Conservation (phyloP, 2,113 vertebrate genomes). For the Phalacrocorax pelagicus region DNA sequence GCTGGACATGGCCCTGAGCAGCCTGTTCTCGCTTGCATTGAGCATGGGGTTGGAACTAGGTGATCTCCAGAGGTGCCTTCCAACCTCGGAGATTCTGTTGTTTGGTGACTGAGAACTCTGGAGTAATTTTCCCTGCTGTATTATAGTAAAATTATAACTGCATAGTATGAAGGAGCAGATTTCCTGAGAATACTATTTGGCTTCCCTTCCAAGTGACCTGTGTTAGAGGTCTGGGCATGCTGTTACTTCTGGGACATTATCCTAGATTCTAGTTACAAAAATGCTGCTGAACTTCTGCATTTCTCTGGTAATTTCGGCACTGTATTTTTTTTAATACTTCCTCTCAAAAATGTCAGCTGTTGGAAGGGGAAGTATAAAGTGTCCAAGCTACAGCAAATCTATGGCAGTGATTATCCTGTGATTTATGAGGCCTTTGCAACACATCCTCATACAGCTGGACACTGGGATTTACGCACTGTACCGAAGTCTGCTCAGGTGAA, state of each 20-base stretch:
- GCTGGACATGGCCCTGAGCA: background rate
- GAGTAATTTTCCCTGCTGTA: background rate
- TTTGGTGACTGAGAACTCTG: background rate
- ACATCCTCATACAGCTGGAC: background rate
- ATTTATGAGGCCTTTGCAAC: background rate
- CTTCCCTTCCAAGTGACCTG: background rate
- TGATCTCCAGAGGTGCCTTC: background rate
- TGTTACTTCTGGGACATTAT: background rate
- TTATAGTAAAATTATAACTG: background rate
- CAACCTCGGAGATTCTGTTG: background rate
- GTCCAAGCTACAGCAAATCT: background rate
- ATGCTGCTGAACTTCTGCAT: background rate
- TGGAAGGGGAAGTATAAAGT: slow-evolving; percentile 8
- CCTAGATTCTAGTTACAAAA: background rate
- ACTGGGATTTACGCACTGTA: background rate
- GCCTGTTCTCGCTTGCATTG: background rate
- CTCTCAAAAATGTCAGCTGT: background rate
- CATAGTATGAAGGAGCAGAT: background rate
- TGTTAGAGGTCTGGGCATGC: background rate
- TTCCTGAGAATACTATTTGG: background rate
- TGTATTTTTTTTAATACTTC: background rate
- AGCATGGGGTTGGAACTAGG: background rate
- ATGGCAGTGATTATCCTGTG: background rate
- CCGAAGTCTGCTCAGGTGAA: background rate
- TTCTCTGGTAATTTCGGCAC: background rate